phyloP scores from a whole-genome alignment of 2,888 invertebrate species.

The Orthosia gothica region DNA sequence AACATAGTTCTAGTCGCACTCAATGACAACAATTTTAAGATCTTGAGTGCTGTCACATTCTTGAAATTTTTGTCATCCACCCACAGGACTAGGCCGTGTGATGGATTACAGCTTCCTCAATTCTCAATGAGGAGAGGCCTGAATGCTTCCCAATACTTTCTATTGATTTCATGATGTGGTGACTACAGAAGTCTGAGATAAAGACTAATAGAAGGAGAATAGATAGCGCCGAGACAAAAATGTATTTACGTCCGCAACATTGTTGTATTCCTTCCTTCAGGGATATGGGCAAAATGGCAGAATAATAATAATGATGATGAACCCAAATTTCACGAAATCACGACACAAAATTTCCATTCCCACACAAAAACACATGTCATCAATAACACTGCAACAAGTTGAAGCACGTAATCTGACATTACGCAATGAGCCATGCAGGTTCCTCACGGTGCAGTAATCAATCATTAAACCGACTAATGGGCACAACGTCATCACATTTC shows the following conservation, averaged over 20 bases:
- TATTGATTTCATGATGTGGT: not conserved
- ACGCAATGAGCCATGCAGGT: slow-evolving; percentile 34
- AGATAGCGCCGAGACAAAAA: not conserved
- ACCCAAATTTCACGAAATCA: not conserved
- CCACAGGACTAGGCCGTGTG: not conserved
- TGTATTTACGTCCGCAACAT: not conserved
- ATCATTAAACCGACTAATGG: slow-evolving; percentile 54
- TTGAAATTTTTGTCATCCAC: too few relatives aligned
- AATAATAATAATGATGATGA: not conserved
- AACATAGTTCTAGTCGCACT: too few relatives aligned
- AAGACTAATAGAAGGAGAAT: not conserved
- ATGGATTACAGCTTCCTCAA: not conserved
- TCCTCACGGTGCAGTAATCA: slow-evolving; percentile 43
- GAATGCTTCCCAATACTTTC: not conserved
- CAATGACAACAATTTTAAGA: too few relatives aligned
- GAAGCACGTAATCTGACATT: slow-evolving; percentile 19
- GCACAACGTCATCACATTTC: slow-evolving; percentile 36
- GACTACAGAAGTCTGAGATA: not conserved
- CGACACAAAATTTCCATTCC: not conserved
- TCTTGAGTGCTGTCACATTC: too few relatives aligned
- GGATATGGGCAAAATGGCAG: not conserved
- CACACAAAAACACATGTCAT: slow-evolving; percentile 34
- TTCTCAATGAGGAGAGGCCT: not conserved
- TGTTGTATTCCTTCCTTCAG: not conserved
- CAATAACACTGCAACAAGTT: slow-evolving; percentile 54